Evolutionary conservation across 35 echinoderm and acorn worm species (phyloP), one percentile per base, ranked within the genome.

Genomic region (Apostichopus parvimensis): DNA sequence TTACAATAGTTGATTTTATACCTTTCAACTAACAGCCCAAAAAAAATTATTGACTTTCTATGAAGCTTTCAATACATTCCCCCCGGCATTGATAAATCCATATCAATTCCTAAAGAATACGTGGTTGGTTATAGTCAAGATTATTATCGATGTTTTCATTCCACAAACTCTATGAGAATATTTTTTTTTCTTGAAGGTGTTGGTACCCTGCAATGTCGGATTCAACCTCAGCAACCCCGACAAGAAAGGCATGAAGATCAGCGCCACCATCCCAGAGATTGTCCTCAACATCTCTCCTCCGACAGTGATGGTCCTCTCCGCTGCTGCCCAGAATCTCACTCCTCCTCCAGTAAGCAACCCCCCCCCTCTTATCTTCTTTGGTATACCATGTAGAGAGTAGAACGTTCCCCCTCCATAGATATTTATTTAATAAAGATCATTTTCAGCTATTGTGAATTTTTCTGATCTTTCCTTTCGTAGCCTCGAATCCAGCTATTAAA

Each of bases 271-370:
- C 24, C 90, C 91, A 72, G 94, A 98, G 77, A 92, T 98, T 5
- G 73, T 92, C 14, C 88, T 98, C 72, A 98, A 98, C 62, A 93
- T 96, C 80, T 96, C 94, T 28, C 97, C 97, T 15, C 90, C 91
- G 81, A 95, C 93, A 1, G 92, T 98, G 82, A 90, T 94, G 73
- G 92, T 95, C 56, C 83, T 98, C 10, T 92, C 94, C 8, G 95
- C 97, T 45, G 94, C 92, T 8, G 92, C 92, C 73, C 90, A 95
- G 89, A 91, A 91, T 77, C 73, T 98, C 2, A 82, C 93, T 14
- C 93, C 92, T 21, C 91, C 94, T 73, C 80, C 89, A 77, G 97
- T 98, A 94, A 80, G 57, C 73, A 25, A 13, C 18, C 22, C 71
- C 21, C n/a, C 5, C 15, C 17, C 71, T 20, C 8, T 78, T 24